phyloP scores from a whole-genome alignment of 2,888 invertebrate genomes.

The Selenia dentaria region DNA sequence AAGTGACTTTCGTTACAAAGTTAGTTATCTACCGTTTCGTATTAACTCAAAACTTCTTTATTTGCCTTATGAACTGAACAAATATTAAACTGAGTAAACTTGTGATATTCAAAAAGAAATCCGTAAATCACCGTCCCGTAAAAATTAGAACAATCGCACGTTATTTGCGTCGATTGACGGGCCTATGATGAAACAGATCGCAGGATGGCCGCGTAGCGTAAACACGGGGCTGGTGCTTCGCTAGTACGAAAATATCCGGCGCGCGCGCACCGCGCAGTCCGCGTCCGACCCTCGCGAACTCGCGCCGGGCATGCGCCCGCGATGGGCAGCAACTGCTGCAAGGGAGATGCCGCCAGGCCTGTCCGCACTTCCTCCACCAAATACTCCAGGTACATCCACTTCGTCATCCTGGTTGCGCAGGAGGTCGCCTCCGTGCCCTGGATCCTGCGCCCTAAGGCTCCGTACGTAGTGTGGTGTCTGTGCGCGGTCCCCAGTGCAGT shows the following conservation, averaged over 20 bases:
- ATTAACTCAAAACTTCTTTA: too few relatives aligned
- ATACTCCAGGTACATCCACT: constrained; percentile 80
- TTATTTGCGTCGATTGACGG: constrained; percentile 37
- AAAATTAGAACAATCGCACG: constrained; percentile 35
- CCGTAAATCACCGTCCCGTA: background rate
- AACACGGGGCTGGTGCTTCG: constrained; percentile 64
- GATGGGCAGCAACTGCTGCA: constrained; percentile 86
- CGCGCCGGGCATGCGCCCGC: constrained; percentile 68
- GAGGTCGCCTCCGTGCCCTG: constrained; percentile 64
- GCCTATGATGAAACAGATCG: constrained; percentile 35
- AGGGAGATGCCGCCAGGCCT: constrained; percentile 79
- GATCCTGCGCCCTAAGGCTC: constrained; percentile 59
- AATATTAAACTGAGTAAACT: too few relatives aligned
- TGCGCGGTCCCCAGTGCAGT: constrained; percentile 41
- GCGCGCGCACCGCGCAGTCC: constrained; percentile 57
- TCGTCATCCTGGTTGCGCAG: constrained; percentile 62
- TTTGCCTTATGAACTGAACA: too few relatives aligned
- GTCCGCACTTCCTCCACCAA: constrained; percentile 74
- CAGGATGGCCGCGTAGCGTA: constrained; percentile 39
- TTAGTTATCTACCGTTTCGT: too few relatives aligned
- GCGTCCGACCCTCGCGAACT: constrained; percentile 66
- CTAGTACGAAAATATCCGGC: constrained; percentile 65
- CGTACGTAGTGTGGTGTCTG: constrained; percentile 58
- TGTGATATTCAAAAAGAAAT: too few relatives aligned
- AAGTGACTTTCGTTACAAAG: background rate